phyloP scores from a whole-genome alignment of 2,888 invertebrate genomes.

The Apoderus coryli region DNA sequence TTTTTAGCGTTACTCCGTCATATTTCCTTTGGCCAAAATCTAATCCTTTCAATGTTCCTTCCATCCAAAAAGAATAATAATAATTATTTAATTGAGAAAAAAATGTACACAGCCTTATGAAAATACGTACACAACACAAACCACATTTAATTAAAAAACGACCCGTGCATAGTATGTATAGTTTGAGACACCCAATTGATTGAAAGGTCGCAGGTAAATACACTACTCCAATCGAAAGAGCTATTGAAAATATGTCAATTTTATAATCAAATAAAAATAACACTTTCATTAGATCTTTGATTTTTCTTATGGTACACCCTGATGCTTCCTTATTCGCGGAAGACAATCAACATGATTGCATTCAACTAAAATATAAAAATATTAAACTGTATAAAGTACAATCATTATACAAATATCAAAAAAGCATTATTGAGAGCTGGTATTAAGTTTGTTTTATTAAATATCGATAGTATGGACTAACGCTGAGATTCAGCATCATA shows the following conservation, averaged over 20 bases:
- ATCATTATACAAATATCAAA: slow-evolving; percentile 34
- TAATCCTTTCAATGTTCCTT: no score
- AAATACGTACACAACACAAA: slow-evolving; percentile 35
- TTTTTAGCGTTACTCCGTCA: no score
- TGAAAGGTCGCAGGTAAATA: slow-evolving; percentile 35
- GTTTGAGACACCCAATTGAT: slow-evolving; percentile 32
- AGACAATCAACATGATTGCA: slow-evolving; percentile 35
- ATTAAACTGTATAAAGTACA: slow-evolving; percentile 35
- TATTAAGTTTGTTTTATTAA: slow-evolving; percentile 22
- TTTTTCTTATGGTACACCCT: slow-evolving; percentile 35
- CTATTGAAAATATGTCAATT: no score
- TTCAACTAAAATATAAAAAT: slow-evolving; percentile 36
- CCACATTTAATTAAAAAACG: slow-evolving; percentile 34
- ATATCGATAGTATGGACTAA: slow-evolving; percentile 26
- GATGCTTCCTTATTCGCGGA: slow-evolving; percentile 34
- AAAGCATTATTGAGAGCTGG: slow-evolving; percentile 29
- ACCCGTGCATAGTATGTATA: slow-evolving; percentile 33
- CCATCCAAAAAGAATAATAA: no score
- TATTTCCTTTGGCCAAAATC: no score
- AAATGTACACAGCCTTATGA: slow-evolving; percentile 35
- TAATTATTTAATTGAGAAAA: slow-evolving; percentile 18
- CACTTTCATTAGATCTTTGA: no score
- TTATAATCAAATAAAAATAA: no score
- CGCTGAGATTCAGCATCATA: slow-evolving; percentile 27
- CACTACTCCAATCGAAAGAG: no score